Evolutionary conservation across 2,113 vertebrate species (phyloP), one percentile per base, ranked within the genome.

Genomic region (Melanostigma gelatinosum): DNA sequence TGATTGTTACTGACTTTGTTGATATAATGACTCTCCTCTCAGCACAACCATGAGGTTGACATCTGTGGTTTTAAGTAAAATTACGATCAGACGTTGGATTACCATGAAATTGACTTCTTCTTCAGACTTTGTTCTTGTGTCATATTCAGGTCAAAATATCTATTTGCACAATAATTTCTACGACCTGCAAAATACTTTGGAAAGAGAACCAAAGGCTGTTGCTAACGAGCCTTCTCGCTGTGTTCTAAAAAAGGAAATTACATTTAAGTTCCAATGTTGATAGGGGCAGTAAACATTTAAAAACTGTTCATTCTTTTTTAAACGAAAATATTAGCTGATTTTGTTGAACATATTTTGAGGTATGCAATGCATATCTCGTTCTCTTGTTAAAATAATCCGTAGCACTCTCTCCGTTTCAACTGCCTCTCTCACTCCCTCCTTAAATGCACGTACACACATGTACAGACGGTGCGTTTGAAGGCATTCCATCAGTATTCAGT

Each of bases 401-500:
- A 27, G 40, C 68, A 34, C 16, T 36, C 52, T 72, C 46, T 40
- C 4, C 34, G 67, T 72, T 74, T 54, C 63, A 62, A 34, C 44
- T 57, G 52, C 63, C 12, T 52, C 64, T 68, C 75, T 72, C 46
- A 55, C 70, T 72, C 77, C 18, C 52, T 10, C 27, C 42, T 69
- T 54, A 60, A 58, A 69, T 58, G 50, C 72, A 54, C 72, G n/a
- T 29, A 66, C 50, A 80, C 74, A 69, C 73, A 58, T 3, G 29
- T 7, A 40, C 42, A 42, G 48, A 62, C 65, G 2, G 8, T 54
- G 84, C 29, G 36, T 81, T 73, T 79, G 68, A 81, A 88, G 82
- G 57, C 48, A 83, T 78, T 71, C 75, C 69, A 92, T 93, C 89
- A 89, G 89, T 89, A 92, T 93, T 91, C 90, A 82, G 68, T 46